Conservation (phyloP, 1,140 invertebrate species). For the Drosophila nebulosa region DNA sequence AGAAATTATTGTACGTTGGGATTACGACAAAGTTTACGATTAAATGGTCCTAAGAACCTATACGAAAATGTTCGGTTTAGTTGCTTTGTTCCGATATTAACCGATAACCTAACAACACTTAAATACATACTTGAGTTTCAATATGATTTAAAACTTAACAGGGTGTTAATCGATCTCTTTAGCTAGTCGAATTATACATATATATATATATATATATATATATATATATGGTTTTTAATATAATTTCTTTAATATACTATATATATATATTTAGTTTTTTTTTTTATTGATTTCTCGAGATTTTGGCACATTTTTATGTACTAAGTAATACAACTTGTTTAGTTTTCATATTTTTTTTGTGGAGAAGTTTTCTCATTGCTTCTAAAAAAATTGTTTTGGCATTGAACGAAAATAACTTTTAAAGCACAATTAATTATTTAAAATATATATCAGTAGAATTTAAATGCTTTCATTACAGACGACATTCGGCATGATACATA, state of each 20-base stretch:
- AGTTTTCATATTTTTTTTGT: conserved; percentile 11
- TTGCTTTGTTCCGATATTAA: conserved; percentile 2
- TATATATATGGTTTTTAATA: neutral
- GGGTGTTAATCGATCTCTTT: conserved; percentile 29
- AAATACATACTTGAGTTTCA: conserved; percentile 36
- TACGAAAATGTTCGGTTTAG: neutral
- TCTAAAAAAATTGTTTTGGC: conserved; percentile 35
- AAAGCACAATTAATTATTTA: conserved; percentile 32
- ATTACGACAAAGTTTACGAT: neutral
- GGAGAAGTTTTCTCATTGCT: conserved; percentile 11
- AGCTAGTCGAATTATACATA: conserved; percentile 7
- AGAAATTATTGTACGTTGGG: conserved; percentile 67
- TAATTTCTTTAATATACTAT: conserved; percentile 3
- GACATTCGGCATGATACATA: neutral
- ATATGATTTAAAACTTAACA: conserved; percentile 64
- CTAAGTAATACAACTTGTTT: conserved; percentile 68
- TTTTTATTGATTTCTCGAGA: neutral
- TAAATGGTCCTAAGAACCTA: neutral
- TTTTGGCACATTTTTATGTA: conserved; percentile 67
- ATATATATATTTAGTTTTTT: conserved; percentile 18
- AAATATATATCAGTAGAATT: conserved; percentile 52
- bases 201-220: conserved; percentile 20
- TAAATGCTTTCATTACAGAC: conserved; percentile 57
- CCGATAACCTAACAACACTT: conserved; percentile 48
- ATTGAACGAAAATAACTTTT: conserved; percentile 48